A percentile compares a stretch with the other conserved stretches of the same genome.
Evolutionary conservation across 2,888 invertebrate genomes (phyloP).

Genomic region (Machimus rusticus): DNA sequence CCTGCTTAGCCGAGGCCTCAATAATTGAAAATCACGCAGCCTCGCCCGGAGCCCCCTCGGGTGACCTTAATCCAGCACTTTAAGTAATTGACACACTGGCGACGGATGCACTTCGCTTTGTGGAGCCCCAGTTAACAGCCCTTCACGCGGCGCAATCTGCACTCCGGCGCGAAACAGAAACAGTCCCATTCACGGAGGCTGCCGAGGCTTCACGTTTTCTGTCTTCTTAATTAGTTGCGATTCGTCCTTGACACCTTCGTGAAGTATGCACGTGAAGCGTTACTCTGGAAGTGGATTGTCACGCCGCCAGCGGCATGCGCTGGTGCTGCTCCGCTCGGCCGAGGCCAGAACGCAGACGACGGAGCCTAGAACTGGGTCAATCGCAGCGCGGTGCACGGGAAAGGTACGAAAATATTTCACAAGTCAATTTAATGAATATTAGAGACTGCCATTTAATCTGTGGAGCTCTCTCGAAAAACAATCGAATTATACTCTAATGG

Average conservation of each 20-base stretch:
- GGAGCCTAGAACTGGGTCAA: slow-evolving; percentile 7
- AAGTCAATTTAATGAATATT: neutral
- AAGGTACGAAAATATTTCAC: neutral
- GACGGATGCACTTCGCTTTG: neutral
- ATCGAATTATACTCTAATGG: neutral
- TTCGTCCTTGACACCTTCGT: slow-evolving; percentile 30
- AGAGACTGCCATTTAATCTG: neutral
- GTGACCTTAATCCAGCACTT: slow-evolving; percentile 27
- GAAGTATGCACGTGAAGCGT: slow-evolving; percentile 27
- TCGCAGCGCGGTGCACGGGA: neutral
- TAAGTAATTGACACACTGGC: slow-evolving; percentile 31
- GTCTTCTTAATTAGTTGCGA: neutral
- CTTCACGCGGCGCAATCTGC: neutral
- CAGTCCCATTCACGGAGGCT: neutral
- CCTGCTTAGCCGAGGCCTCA: neutral
- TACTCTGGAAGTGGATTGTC: slow-evolving; percentile 26
- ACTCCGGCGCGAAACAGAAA: neutral
- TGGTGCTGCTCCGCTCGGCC: neutral
- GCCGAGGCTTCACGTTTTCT: neutral
- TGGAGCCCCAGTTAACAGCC: neutral
- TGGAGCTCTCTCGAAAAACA: neutral
- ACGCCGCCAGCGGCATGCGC: neutral
- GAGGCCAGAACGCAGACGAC: neutral
- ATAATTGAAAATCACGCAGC: slow-evolving; percentile 11
- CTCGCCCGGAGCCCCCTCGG: neutral